Conservation (phyloP, 2,797 vertebrate genomes). For the Hippopotamyrus pictus region DNA sequence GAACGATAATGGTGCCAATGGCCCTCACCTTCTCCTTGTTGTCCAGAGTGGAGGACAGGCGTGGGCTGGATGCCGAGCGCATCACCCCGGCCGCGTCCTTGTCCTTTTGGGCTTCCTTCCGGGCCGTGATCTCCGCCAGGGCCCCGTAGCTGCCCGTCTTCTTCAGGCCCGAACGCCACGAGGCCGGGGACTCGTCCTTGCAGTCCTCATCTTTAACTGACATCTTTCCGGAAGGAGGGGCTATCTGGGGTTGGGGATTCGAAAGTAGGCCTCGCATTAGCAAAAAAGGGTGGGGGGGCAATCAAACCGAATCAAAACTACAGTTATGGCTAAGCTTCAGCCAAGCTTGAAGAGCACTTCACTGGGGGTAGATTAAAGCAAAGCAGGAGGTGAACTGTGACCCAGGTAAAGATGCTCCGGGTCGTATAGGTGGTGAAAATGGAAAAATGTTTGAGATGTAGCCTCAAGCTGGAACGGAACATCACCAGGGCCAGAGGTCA, state of each 20-base stretch:
- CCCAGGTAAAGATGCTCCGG: neutral
- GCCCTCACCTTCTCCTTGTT: slow-evolving; percentile 75
- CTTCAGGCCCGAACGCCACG: slow-evolving; percentile 86
- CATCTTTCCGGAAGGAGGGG: slow-evolving; percentile 68
- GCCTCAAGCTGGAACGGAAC: neutral
- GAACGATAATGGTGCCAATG: neutral
- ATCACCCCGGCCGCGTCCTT: slow-evolving; percentile 88
- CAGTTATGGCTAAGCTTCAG: neutral
- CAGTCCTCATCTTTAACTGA: slow-evolving; percentile 88
- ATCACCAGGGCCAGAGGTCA: neutral
- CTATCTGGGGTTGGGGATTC: slow-evolving; percentile 52
- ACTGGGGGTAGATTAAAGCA: neutral
- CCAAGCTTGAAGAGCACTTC: neutral
- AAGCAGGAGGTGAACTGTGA: neutral
- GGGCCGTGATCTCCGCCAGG: slow-evolving; percentile 88
- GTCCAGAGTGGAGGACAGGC: slow-evolving; percentile 88
- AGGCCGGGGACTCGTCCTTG: slow-evolving; percentile 92
- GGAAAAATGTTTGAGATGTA: neutral
- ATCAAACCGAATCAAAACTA: neutral
- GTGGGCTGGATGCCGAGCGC: slow-evolving; percentile 94
- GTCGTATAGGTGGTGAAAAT: neutral
- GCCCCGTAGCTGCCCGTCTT: slow-evolving; percentile 97
- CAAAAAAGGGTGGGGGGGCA: neutral
- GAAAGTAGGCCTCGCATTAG: neutral
- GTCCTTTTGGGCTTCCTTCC: slow-evolving; percentile 92